phyloP scores from a whole-genome alignment of 2,888 invertebrate species.

The Sinhomidia bicolor region DNA sequence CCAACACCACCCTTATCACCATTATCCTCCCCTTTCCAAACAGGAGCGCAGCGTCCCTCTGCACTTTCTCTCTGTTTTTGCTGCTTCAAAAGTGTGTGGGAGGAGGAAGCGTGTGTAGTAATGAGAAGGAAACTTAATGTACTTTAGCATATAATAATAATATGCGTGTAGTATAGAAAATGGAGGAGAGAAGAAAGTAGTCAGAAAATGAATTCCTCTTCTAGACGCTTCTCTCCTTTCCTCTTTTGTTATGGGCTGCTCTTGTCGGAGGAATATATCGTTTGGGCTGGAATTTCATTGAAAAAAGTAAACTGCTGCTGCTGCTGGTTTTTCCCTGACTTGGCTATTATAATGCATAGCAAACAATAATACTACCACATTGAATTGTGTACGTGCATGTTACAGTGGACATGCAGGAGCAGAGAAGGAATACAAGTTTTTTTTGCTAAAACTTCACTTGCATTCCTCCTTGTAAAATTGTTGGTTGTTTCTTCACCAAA shows the following conservation, averaged over 20 bases:
- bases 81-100: neutral
- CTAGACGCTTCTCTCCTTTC: neutral
- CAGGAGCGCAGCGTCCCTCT: neutral
- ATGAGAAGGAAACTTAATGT: conserved; percentile 24
- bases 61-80: neutral
- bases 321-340: neutral
- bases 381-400: neutral
- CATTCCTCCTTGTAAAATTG: conserved; percentile 13
- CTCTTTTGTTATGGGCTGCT: neutral
- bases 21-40: neutral
- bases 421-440: conserved; percentile 11
- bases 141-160: conserved; percentile 1
- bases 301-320: neutral
- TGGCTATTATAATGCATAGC: neutral
- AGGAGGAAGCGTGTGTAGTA: neutral
- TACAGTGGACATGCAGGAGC: neutral
- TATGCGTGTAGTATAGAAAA: neutral
- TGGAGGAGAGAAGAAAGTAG: conserved; percentile 22
- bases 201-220: conserved; percentile 50
- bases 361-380: neutral
- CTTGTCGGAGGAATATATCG: neutral
- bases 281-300: neutral
- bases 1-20: no score
- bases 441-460: conserved; percentile 14
- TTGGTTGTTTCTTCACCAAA: neutral